Evolutionary conservation across 2,797 vertebrate species (phyloP).

Genomic region (Gastrophryne carolinensis): DNA sequence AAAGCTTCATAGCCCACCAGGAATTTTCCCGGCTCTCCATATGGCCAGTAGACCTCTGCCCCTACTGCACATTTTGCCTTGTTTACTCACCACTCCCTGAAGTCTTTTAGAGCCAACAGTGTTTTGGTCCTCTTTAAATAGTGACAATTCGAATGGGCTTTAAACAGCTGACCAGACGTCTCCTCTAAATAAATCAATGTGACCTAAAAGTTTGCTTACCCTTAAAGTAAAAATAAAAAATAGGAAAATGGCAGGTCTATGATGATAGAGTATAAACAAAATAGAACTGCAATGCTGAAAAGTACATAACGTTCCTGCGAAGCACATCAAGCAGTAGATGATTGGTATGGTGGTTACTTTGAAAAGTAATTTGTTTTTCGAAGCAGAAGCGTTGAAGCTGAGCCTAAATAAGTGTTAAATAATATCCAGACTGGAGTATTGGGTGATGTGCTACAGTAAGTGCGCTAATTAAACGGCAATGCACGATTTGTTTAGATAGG

Average conservation of each 20-base stretch:
- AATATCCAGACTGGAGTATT: background rate
- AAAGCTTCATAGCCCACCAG: no score
- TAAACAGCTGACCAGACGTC: no score
- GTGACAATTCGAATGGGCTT: no score
- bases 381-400: background rate
- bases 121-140: no score
- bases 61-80: no score
- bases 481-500: background rate
- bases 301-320: background rate
- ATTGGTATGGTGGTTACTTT: background rate
- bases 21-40: no score
- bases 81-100: no score
- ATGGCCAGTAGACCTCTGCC: no score
- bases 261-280: background rate
- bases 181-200: no score
- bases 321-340: background rate
- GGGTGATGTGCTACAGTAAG: constrained; percentile 8
- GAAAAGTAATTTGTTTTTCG: constrained; percentile 17
- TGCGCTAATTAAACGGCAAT: background rate
- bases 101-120: no score
- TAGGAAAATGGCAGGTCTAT: background rate
- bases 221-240: background rate
- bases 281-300: background rate
- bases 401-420: constrained; percentile 6
- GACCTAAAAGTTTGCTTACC: no score